phyloP scores from a whole-genome alignment of 2,888 invertebrate genomes.

The Amphipoea lucens region DNA sequence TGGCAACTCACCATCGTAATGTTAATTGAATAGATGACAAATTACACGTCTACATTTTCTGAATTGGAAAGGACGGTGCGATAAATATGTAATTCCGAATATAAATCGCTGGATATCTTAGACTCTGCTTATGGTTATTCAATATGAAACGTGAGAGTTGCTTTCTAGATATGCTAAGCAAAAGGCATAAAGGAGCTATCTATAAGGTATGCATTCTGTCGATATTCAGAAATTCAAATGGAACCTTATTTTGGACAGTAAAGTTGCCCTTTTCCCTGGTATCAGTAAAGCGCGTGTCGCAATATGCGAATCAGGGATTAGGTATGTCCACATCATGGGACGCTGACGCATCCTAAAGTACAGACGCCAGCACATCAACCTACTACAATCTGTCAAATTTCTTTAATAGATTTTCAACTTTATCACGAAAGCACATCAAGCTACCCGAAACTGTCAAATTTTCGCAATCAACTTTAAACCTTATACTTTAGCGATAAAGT shows the following conservation, averaged over 20 bases:
- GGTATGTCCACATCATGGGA: not conserved
- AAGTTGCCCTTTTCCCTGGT: not conserved
- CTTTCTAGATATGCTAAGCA: conserved; percentile 45
- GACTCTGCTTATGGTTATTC: conserved; percentile 45
- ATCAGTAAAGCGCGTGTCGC: not conserved
- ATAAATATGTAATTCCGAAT: conserved; percentile 48
- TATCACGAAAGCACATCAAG: too few relatives aligned
- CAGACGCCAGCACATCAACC: not conserved
- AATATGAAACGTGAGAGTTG: conserved; percentile 49
- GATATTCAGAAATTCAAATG: conserved; percentile 40
- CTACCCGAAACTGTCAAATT: too few relatives aligned
- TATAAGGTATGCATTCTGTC: conserved; percentile 19
- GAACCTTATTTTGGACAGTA: conserved; percentile 12
- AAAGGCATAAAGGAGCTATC: conserved; percentile 24
- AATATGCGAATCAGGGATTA: conserved; percentile 7
- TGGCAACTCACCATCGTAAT: conserved; percentile 55
- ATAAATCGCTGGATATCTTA: conserved; percentile 52
- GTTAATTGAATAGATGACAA: conserved; percentile 62
- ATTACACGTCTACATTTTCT: conserved; percentile 55
- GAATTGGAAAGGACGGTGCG: conserved; percentile 52
- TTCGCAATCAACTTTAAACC: too few relatives aligned
- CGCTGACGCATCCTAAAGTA: conserved; percentile 11
- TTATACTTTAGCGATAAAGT: too few relatives aligned
- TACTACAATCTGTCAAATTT: too few relatives aligned
- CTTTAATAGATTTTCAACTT: too few relatives aligned